Conservation (phyloP, 2,888 invertebrate species). For the Erpobdella octoculata region DNA sequence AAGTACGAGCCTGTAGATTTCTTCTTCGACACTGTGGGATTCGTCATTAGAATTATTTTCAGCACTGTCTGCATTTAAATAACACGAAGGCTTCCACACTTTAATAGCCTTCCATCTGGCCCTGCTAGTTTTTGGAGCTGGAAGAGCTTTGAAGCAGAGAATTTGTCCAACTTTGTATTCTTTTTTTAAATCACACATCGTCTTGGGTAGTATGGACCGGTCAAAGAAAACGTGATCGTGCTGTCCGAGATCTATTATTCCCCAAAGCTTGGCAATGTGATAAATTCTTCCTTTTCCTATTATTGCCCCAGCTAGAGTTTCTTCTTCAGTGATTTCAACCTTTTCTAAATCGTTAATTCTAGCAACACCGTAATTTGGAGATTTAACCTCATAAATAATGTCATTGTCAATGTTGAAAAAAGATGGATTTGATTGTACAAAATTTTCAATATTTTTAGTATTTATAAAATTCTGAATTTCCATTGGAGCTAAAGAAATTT, state of each 20-base stretch:
- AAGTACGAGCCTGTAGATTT: slow-evolving; percentile 20
- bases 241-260: slow-evolving; percentile 29
- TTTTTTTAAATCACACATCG: slow-evolving; percentile 18
- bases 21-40: slow-evolving; percentile 22
- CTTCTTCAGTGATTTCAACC: slow-evolving; percentile 26
- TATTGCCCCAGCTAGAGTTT: slow-evolving; percentile 14
- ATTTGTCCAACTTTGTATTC: slow-evolving; percentile 28
- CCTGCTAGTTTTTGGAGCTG: slow-evolving; percentile 29
- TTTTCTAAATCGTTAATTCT: slow-evolving; percentile 22
- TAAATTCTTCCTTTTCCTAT: slow-evolving; percentile 28
- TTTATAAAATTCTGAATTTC: slow-evolving; percentile 22
- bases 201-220: slow-evolving; percentile 25
- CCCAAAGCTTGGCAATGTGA: slow-evolving; percentile 30
- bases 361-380: not conserved
- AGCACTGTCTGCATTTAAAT: slow-evolving; percentile 16
- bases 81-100: slow-evolving; percentile 24
- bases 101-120: slow-evolving; percentile 29
- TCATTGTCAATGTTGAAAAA: slow-evolving; percentile 27
- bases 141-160: slow-evolving; percentile 25
- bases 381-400: slow-evolving; percentile 6
- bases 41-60: not conserved
- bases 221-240: slow-evolving; percentile 32
- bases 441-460: slow-evolving; percentile 17
- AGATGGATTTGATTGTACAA: slow-evolving; percentile 19
- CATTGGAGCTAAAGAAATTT: slow-evolving; percentile 19